These are phyloP conservation scores for Lacerta agilis DNA, from an alignment of 2,797 vertebrate genomes.

Conservation along the genomic window DNA sequence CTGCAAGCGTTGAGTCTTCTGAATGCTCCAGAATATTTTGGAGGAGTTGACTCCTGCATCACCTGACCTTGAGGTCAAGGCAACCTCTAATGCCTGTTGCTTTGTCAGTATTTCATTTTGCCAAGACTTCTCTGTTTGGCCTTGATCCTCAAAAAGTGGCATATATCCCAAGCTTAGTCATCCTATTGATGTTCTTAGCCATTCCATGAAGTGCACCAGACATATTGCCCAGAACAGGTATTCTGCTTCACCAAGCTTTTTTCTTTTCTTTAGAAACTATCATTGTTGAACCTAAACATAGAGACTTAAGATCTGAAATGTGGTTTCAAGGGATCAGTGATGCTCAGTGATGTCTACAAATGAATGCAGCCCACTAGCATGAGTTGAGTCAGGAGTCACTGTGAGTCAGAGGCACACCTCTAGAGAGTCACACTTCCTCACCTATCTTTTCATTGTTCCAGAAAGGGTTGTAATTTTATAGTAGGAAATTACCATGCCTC, in stretches of 20 bases:
- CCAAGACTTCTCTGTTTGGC: too few species aligned
- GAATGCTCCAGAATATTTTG: not conserved
- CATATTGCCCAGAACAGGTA: not conserved
- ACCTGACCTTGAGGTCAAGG: not conserved
- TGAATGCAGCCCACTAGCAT: not conserved
- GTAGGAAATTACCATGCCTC: conserved; percentile 1
- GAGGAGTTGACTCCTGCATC: not conserved
- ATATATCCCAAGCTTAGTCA: not conserved
- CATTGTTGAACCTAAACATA: not conserved
- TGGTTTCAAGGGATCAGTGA: not conserved
- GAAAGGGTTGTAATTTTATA: not conserved
- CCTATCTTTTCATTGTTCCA: conserved; percentile 25
- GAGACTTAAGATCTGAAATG: conserved; percentile 1
- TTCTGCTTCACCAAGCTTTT: not conserved
- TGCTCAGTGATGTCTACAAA: not conserved
- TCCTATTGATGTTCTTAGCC: not conserved
- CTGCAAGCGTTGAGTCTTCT: not conserved
- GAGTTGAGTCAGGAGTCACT: not conserved
- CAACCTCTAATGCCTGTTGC: not conserved
- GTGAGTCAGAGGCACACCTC: conserved; percentile 14
- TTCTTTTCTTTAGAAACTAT: not conserved
- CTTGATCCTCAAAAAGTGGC: not conserved
- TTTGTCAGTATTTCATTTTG: not conserved
- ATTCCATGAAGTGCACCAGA: not conserved
- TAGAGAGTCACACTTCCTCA: not conserved